phyloP scores from a whole-genome alignment of 1,140 invertebrate genomes.

The Drosophila trapezifrons region DNA sequence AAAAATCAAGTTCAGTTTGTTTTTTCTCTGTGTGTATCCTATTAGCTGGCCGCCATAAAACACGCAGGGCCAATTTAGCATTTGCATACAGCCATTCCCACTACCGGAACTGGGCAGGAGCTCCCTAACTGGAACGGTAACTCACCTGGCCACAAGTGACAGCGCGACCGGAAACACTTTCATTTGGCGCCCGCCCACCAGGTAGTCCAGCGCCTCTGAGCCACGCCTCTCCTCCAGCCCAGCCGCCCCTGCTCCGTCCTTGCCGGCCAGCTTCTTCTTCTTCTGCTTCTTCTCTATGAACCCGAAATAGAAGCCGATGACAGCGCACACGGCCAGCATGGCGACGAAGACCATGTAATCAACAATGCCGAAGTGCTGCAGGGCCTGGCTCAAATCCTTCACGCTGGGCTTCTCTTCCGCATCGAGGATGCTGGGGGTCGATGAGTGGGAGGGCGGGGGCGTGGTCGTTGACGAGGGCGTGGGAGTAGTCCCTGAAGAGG shows the following conservation, averaged over 20 bases:
- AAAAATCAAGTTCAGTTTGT: neutral
- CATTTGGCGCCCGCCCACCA: conserved; percentile 94
- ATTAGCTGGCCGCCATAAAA: conserved; percentile 1
- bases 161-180: conserved; percentile 91
- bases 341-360: conserved; percentile 89
- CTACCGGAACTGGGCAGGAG: neutral
- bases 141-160: conserved; percentile 91
- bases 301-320: conserved; percentile 89
- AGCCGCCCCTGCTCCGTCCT: conserved; percentile 54
- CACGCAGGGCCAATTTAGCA: conserved; percentile 28
- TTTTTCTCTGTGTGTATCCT: neutral
- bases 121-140: conserved; percentile 29
- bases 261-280: conserved; percentile 43
- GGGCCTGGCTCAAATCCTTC: conserved; percentile 84
- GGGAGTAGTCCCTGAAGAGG: neutral
- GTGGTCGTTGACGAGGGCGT: conserved; percentile 12
- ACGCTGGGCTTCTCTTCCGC: conserved; percentile 74
- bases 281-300: conserved; percentile 87
- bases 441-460: conserved; percentile 26
- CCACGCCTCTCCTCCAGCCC: conserved; percentile 85
- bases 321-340: conserved; percentile 89
- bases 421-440: conserved; percentile 6
- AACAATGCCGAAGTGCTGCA: conserved; percentile 87
- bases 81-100: conserved; percentile 45
- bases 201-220: conserved; percentile 87